Percentiles rank a stretch among this genome's conserved stretches.
Conservation (phyloP, 1,140 invertebrate species). For the Triops cancriformis region DNA sequence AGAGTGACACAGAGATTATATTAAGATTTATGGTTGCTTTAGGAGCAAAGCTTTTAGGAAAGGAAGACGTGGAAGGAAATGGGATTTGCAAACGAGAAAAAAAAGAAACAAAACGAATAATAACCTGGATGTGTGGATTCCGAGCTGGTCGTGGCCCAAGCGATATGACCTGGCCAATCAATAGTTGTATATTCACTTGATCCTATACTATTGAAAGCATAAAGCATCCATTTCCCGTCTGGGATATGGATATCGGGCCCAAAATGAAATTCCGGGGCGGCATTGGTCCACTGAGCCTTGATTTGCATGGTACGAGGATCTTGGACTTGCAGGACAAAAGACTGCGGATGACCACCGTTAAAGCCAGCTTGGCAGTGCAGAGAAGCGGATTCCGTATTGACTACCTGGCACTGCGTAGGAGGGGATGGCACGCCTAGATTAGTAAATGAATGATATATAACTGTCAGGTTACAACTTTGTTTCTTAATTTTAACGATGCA, state of each 20-base stretch:
- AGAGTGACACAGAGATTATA: no score
- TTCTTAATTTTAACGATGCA: no score
- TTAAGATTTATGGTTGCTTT: no score
- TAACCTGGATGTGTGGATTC: slow-evolving; percentile 8
- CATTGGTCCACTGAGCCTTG: neutral
- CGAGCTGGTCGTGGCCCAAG: slow-evolving; percentile 11
- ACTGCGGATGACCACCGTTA: neutral
- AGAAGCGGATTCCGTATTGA: neutral
- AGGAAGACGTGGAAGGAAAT: no score
- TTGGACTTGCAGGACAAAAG: neutral
- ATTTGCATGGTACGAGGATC: neutral
- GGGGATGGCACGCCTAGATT: neutral
- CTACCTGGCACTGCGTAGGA: neutral
- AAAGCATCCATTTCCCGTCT: slow-evolving; percentile 10
- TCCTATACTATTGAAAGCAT: slow-evolving; percentile 11
- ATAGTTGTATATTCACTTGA: slow-evolving; percentile 6
- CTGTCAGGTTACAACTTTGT: neutral
- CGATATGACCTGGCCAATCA: slow-evolving; percentile 3
- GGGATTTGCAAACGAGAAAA: neutral
- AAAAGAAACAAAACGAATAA: neutral
- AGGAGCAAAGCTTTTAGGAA: no score
- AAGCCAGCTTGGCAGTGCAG: neutral
- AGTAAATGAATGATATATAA: neutral
- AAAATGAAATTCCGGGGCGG: neutral
- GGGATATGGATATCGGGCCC: neutral